Percentiles rank a stretch among this genome's conserved stretches.
Conservation (phyloP, 2,113 vertebrate genomes). For the Propithecus coquereli region DNA sequence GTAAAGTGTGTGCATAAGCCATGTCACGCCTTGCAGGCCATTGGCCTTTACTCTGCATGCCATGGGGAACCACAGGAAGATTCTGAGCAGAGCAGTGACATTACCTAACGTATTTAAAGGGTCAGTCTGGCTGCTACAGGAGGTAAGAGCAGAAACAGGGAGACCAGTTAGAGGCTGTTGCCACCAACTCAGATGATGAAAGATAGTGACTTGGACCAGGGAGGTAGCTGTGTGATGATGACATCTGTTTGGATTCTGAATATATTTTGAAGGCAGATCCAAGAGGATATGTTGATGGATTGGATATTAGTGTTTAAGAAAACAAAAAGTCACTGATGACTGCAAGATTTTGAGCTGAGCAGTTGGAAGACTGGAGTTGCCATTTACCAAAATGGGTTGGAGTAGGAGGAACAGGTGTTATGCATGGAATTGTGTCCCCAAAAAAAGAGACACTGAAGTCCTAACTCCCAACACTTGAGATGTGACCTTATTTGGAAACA, state of each 20-base stretch:
- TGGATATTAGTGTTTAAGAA: background rate
- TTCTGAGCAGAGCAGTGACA: background rate
- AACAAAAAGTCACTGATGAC: background rate
- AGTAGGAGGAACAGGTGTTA: background rate
- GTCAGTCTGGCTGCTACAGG: background rate
- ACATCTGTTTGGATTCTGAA: background rate
- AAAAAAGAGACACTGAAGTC: background rate
- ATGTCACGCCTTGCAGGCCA: background rate
- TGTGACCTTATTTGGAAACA: background rate
- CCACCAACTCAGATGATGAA: background rate
- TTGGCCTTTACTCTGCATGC: background rate
- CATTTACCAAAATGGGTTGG: background rate
- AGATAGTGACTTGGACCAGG: background rate
- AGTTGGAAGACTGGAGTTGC: background rate
- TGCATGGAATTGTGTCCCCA: background rate
- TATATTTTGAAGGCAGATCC: background rate
- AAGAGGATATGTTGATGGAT: background rate
- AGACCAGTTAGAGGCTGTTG: background rate
- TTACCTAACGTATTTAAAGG: background rate
- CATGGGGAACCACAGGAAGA: no score
- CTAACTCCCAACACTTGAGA: background rate
- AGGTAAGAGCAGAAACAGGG: background rate
- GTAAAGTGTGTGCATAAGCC: fast-evolving
- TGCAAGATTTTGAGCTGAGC: background rate
- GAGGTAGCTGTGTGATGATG: background rate